Conservation (phyloP, 2,113 vertebrate species). For the Chaetodon auriga region DNA sequence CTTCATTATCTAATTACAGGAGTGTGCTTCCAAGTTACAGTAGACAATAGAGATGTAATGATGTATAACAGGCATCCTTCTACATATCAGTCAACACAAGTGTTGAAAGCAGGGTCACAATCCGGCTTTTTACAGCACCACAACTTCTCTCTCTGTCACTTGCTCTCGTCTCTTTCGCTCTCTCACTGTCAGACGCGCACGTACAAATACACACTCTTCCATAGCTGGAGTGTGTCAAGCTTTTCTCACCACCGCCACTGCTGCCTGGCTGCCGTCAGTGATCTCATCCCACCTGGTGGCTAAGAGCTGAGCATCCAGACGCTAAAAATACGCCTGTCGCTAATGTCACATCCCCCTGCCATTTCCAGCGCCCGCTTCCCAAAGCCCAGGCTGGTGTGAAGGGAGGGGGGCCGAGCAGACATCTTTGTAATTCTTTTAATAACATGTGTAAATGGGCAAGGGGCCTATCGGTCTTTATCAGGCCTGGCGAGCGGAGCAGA, state of each 20-base stretch:
- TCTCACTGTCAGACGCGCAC: conserved; percentile 2
- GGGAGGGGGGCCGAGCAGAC: conserved; percentile 71
- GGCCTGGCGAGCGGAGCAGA: conserved; percentile 69
- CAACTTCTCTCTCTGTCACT: conserved; percentile 32
- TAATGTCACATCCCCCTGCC: conserved; percentile 73
- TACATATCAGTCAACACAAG: conserved; percentile 70
- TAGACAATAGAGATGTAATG: conserved; percentile 69
- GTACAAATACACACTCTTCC: conserved; percentile 13
- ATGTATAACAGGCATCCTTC: conserved; percentile 62
- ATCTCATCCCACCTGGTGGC: conserved; percentile 71
- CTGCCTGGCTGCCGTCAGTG: conserved; percentile 52
- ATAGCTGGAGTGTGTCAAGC: conserved; percentile 46
- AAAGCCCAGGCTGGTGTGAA: conserved; percentile 71
- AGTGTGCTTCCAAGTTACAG: conserved; percentile 69
- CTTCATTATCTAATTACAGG: conserved; percentile 75
- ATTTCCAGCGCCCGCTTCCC: conserved; percentile 73
- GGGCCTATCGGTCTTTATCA: conserved; percentile 83
- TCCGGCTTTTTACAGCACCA: conserved; percentile 41
- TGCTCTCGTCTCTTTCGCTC: conserved; percentile 20
- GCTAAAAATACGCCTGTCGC: conserved; percentile 75
- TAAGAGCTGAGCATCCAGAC: conserved; percentile 47
- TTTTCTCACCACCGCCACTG: conserved; percentile 48
- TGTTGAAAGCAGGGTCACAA: conserved; percentile 33
- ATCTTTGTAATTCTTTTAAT: conserved; percentile 85
- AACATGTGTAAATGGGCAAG: conserved; percentile 82